A percentile compares a stretch with the other conserved stretches of the same genome.
phyloP scores from a whole-genome alignment of 2,797 vertebrate genomes.

The Macropodus opercularis region DNA sequence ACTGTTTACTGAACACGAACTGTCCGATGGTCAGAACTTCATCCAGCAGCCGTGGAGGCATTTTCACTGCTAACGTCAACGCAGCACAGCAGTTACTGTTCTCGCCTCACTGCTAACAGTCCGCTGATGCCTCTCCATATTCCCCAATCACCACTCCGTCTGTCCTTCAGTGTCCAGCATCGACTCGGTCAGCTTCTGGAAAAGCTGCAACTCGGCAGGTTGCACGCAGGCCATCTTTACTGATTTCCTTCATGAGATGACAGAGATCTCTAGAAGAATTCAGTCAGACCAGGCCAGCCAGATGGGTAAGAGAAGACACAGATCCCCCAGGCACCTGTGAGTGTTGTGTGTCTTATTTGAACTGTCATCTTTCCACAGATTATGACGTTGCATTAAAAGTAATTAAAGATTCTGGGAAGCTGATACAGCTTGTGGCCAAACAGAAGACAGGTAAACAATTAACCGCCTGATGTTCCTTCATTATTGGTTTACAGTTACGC shows the following conservation, averaged over 20 bases:
- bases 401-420: conserved; percentile 73
- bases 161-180: not conserved
- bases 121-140: not conserved
- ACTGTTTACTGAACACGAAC: no score
- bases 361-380: conserved; percentile 66
- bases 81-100: no score
- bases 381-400: conserved; percentile 64
- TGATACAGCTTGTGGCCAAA: conserved; percentile 60
- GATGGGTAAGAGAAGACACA: conserved; percentile 67
- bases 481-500: not conserved
- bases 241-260: conserved; percentile 64
- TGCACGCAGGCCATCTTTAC: conserved; percentile 73
- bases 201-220: conserved; percentile 68
- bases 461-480: not conserved
- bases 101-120: not conserved
- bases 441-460: conserved; percentile 69
- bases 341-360: not conserved
- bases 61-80: not conserved
- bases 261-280: conserved; percentile 66
- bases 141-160: fast-evolving
- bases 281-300: conserved; percentile 64
- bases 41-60: not conserved
- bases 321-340: not conserved
- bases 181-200: conserved; percentile 74
- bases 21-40: no score